Evolutionary conservation across 2,888 invertebrate genomes (phyloP).

Genomic region (Melipona bicolor): DNA sequence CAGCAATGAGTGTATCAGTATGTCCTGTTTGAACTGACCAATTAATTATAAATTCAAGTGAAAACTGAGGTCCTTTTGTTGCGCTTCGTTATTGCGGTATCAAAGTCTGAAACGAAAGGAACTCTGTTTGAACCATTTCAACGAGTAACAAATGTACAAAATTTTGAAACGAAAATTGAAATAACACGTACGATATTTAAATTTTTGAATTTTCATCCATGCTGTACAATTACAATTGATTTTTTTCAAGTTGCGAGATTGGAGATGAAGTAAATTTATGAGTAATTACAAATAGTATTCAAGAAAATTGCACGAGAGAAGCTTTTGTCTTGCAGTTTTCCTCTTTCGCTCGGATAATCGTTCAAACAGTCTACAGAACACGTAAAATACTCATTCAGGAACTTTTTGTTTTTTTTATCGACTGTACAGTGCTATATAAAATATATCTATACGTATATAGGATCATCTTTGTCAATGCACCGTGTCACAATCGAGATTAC

Average conservation of each 20-base stretch:
- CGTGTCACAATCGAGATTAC: conserved; percentile 28
- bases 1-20: not conserved
- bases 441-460: conserved; percentile 47
- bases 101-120: not conserved
- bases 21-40: not conserved
- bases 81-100: not conserved
- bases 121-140: not conserved
- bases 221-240: too few relatives aligned
- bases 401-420: conserved; percentile 38
- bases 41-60: not conserved
- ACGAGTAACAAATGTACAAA: too few relatives aligned
- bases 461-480: conserved; percentile 40
- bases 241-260: too few relatives aligned
- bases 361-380: not conserved
- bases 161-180: too few relatives aligned
- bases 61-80: not conserved
- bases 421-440: conserved; percentile 56
- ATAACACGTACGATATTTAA: too few relatives aligned
- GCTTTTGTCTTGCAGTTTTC: not conserved
- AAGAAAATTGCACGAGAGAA: not conserved
- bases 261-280: too few relatives aligned
- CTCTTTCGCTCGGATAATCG: not conserved
- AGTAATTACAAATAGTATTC: too few relatives aligned
- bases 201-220: too few relatives aligned
- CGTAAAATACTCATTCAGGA: conserved; percentile 47